phyloP scores from a whole-genome alignment of 2,888 invertebrate genomes.

The Pyrrhosoma nymphula region DNA sequence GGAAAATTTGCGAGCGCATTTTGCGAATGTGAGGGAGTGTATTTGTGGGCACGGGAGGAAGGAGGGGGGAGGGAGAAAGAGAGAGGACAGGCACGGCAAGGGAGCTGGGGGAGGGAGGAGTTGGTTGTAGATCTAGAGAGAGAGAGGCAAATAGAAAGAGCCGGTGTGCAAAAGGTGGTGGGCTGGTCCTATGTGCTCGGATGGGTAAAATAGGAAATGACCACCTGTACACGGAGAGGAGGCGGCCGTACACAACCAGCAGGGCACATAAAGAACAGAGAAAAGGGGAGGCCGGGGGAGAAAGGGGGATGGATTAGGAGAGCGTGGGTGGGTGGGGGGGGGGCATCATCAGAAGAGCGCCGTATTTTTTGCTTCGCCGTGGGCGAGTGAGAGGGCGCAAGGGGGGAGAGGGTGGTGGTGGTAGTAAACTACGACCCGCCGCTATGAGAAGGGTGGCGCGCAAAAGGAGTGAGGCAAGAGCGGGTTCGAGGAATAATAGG shows the following conservation, averaged over 20 bases:
- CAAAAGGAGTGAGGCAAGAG: neutral
- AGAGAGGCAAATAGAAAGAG: neutral
- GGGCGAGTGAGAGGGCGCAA: neutral
- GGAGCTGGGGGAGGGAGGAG: neutral
- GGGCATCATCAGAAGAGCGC: neutral
- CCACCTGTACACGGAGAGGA: conserved; percentile 53
- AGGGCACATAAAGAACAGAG: conserved; percentile 45
- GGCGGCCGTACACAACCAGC: neutral
- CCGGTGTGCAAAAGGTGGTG: neutral
- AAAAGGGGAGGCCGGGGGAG: neutral
- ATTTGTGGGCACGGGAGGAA: no score
- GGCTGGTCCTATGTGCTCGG: neutral
- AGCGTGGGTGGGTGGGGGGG: neutral
- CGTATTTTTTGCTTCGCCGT: conserved; percentile 35
- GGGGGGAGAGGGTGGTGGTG: neutral
- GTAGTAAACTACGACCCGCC: conserved; percentile 16
- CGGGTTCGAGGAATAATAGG: neutral
- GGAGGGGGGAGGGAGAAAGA: no score
- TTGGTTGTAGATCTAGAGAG: neutral
- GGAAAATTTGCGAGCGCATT: neutral
- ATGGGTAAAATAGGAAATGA: conserved; percentile 53
- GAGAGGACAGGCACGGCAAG: neutral
- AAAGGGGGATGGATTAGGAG: neutral
- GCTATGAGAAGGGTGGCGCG: neutral
- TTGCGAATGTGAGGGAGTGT: neutral